Evolutionary conservation across 2,113 vertebrate species (phyloP).

Genomic region (Leiothrix lutea): DNA sequence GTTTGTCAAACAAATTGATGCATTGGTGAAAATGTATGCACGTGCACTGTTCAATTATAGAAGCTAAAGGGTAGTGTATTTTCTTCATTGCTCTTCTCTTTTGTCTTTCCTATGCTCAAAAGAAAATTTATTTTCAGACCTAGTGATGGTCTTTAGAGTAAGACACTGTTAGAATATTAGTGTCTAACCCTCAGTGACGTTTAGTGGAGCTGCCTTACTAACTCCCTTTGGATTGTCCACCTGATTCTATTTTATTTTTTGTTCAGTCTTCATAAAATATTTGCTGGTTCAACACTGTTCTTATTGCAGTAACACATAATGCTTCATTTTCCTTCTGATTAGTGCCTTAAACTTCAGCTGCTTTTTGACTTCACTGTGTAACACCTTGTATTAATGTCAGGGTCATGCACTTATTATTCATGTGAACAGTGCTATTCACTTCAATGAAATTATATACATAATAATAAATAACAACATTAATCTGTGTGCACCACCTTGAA

Average conservation of each 20-base stretch:
- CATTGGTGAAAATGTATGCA: neutral
- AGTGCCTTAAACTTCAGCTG: slow-evolving; percentile 33
- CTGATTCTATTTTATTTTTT: neutral
- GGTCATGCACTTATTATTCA: slow-evolving; percentile 59
- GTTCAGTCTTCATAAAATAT: neutral
- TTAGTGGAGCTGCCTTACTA: neutral
- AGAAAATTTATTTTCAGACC: neutral
- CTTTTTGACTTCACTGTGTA: slow-evolving; percentile 18
- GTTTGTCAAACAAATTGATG: slow-evolving; percentile 1
- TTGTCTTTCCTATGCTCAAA: neutral
- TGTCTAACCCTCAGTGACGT: neutral
- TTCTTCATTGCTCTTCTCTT: neutral
- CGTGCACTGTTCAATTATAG: neutral
- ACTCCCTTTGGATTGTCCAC: neutral
- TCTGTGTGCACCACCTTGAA: slow-evolving; percentile 39
- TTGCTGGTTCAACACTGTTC: neutral
- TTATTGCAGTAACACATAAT: neutral
- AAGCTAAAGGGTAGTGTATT: neutral
- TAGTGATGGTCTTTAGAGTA: neutral
- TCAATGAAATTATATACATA: slow-evolving; percentile 44
- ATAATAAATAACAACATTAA: slow-evolving; percentile 60
- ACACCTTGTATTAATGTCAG: slow-evolving; percentile 38
- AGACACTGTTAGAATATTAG: neutral
- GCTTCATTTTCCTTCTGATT: slow-evolving; percentile 23
- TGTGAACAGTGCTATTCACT: slow-evolving; percentile 18